phyloP scores from a whole-genome alignment of 2,888 invertebrate genomes.

The Ophion ventricosus region DNA sequence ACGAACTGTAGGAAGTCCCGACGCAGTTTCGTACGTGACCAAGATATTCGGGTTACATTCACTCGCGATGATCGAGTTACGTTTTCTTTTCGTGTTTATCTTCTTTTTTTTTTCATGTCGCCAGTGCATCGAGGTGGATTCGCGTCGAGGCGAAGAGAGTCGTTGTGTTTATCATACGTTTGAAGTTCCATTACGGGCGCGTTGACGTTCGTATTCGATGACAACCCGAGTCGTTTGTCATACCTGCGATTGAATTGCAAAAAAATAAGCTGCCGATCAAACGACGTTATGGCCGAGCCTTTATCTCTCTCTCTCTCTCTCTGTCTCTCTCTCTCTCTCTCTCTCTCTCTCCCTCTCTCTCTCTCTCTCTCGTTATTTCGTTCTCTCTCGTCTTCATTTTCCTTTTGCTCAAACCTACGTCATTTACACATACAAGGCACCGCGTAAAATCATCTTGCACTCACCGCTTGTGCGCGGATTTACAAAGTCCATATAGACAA shows the following conservation, averaged over 20 bases:
- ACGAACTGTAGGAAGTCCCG: neutral
- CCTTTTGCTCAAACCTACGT: conserved; percentile 35
- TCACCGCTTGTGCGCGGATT: conserved; percentile 19
- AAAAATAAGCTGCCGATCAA: conserved; percentile 29
- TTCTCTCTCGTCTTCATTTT: conserved; percentile 25
- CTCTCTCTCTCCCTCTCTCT: neutral
- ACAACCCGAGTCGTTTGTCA: conserved; percentile 50
- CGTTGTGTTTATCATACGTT: conserved; percentile 6
- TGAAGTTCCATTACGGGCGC: conserved; percentile 54
- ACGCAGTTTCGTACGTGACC: neutral
- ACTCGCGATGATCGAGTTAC: conserved; percentile 49
- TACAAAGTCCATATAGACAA: conserved; percentile 30
- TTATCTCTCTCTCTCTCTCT: neutral
- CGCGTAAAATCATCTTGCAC: conserved; percentile 15
- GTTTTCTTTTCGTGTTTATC: neutral
- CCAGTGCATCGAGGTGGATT: conserved; percentile 10
- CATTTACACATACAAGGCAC: conserved; percentile 42
- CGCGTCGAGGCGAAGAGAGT: conserved; percentile 27
- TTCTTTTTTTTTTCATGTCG: neutral
- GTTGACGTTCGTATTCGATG: conserved; percentile 59
- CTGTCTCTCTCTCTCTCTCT: conserved; percentile 2
- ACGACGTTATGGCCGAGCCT: conserved; percentile 24
- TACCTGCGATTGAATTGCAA: conserved; percentile 61
- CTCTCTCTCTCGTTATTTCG: conserved; percentile 1
- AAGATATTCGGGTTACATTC: conserved; percentile 31